phyloP scores from a whole-genome alignment of 2,113 vertebrate genomes.

The Sylvia atricapilla region DNA sequence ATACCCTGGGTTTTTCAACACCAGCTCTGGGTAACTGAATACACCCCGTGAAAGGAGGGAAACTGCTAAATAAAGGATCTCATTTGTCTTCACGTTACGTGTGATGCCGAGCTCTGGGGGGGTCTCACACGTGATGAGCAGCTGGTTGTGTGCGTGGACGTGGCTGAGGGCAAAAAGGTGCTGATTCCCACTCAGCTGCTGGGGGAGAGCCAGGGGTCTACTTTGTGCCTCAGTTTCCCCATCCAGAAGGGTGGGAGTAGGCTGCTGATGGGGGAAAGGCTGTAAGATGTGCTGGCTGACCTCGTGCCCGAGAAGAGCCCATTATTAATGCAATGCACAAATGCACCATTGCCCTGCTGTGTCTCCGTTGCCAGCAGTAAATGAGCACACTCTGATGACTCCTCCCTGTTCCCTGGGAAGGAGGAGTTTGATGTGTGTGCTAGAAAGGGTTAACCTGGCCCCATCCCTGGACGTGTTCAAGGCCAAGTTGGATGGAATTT shows the following conservation, averaged over 20 bases:
- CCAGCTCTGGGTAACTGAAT: slow-evolving; percentile 46
- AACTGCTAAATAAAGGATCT: slow-evolving; percentile 29
- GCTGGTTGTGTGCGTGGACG: background rate
- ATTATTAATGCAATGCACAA: background rate
- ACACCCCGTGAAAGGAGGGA: background rate
- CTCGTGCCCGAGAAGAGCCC: background rate
- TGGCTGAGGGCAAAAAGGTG: background rate
- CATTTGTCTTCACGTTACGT: background rate
- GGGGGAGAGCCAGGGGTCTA: rapidly evolving
- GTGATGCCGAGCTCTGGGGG: background rate
- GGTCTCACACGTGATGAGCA: background rate
- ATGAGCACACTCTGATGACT: background rate
- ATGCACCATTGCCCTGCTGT: background rate
- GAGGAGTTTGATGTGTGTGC: rapidly evolving
- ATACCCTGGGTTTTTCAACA: slow-evolving; percentile 13
- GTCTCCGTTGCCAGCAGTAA: background rate
- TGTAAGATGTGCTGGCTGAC: background rate
- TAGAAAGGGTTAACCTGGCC: background rate
- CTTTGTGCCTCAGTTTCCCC: slow-evolving; percentile 19
- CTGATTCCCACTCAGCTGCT: background rate
- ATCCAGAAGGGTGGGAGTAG: background rate
- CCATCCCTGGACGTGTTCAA: background rate
- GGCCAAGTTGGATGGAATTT: background rate
- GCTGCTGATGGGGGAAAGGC: background rate
- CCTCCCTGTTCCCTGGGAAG: background rate